A percentile compares a stretch with the other conserved stretches of the same genome.
Evolutionary conservation across 1,140 invertebrate species (phyloP).

Genomic region (Pentalonia nigronervosa): DNA sequence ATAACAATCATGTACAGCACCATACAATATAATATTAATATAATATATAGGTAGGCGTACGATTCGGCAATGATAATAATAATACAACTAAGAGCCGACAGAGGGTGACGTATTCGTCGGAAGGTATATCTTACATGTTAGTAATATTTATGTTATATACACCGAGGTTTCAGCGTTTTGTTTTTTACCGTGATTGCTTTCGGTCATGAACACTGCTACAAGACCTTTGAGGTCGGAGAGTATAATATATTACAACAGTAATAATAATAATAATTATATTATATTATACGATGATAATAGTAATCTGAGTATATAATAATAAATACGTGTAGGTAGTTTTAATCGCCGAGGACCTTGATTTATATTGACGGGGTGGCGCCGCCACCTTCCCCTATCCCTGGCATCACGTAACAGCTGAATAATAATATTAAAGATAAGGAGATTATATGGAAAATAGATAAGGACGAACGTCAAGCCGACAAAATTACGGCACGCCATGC

Average conservation of each 20-base stretch:
- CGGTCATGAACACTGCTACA: not conserved
- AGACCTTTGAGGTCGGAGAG: not conserved
- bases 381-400: not conserved
- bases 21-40: no score
- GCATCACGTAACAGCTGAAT: not conserved
- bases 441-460: not conserved
- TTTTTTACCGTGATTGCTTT: constrained; percentile 1
- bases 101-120: not conserved
- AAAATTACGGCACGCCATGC: not conserved
- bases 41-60: no score
- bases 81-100: not conserved
- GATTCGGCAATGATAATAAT: not conserved
- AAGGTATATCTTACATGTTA: not conserved
- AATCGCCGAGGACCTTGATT: constrained; percentile 5
- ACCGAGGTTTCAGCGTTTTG: not conserved
- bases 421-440: constrained; percentile 20
- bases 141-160: not conserved
- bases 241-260: not conserved
- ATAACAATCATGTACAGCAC: no score
- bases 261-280: not conserved
- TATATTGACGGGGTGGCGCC: not conserved
- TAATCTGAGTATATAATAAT: not conserved
- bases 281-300: constrained; percentile 1
- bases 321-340: not conserved
- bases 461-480: not conserved